phyloP scores from a whole-genome alignment of 2,113 vertebrate species.

The Ictidomys tridecemlineatus region DNA sequence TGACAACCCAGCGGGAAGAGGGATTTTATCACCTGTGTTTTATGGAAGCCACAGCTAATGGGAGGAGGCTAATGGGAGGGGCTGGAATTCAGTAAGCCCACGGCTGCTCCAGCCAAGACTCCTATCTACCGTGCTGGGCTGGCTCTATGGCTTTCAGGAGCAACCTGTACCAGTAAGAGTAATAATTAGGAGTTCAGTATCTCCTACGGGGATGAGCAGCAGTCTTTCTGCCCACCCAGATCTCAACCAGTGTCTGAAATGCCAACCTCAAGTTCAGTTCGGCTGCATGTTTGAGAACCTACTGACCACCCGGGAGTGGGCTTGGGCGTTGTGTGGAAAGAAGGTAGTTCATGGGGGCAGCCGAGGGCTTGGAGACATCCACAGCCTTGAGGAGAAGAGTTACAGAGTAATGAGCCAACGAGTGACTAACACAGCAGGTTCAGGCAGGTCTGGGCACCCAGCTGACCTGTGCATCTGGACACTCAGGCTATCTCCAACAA shows the following conservation, averaged over 20 bases:
- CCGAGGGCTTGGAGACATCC: neutral
- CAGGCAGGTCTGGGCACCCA: neutral
- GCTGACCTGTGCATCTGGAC: neutral
- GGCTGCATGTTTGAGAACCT: neutral
- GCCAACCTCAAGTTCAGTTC: neutral
- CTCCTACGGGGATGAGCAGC: neutral
- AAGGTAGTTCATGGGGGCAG: neutral
- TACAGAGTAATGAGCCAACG: too few species aligned
- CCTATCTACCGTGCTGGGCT: neutral
- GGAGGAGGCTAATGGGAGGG: neutral
- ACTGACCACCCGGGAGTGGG: neutral
- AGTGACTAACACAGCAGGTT: rapidly evolving
- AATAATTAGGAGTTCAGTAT: neutral
- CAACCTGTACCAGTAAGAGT: neutral
- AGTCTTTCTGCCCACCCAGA: neutral
- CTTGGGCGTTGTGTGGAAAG: neutral
- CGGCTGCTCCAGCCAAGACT: neutral
- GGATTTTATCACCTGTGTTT: neutral
- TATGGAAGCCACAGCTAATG: neutral
- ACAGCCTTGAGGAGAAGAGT: neutral
- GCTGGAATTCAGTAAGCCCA: rapidly evolving
- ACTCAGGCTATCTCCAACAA: neutral
- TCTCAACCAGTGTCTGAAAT: neutral
- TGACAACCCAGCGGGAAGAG: neutral
- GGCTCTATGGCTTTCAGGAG: neutral